Evolutionary conservation across 2,113 vertebrate species (phyloP).

Genomic region (Apteryx owenii): DNA sequence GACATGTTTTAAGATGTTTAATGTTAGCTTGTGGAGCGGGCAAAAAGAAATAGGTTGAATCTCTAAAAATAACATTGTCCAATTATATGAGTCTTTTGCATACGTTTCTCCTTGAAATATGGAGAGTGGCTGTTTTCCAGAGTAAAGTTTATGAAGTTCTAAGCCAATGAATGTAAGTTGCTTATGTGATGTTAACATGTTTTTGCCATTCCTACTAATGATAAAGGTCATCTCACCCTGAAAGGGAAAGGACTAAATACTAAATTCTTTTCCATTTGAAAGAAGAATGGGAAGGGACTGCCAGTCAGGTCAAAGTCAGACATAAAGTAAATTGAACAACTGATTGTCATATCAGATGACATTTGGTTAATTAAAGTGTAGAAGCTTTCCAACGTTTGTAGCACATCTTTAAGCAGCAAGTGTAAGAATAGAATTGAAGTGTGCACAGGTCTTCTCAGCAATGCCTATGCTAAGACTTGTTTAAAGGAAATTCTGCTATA

Average conservation of each 20-base stretch:
- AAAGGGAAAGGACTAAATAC: neutral
- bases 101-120: neutral
- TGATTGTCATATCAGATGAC: neutral
- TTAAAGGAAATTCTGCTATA: neutral
- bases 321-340: neutral
- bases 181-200: neutral
- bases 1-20: neutral
- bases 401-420: neutral
- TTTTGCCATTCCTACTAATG: neutral
- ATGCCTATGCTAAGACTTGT: neutral
- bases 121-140: neutral
- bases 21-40: neutral
- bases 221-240: rapidly evolving
- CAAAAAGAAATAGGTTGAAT: neutral
- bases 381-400: neutral
- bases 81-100: rapidly evolving
- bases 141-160: rapidly evolving
- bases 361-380: neutral
- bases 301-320: neutral
- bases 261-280: neutral
- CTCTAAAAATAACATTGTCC: neutral
- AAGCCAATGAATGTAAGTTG: neutral
- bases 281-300: neutral
- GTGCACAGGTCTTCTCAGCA: neutral
- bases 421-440: neutral